Evolutionary conservation across 2,797 vertebrate genomes (phyloP), one percentile per base, ranked within the genome.

Genomic region (Avahi laniger): DNA sequence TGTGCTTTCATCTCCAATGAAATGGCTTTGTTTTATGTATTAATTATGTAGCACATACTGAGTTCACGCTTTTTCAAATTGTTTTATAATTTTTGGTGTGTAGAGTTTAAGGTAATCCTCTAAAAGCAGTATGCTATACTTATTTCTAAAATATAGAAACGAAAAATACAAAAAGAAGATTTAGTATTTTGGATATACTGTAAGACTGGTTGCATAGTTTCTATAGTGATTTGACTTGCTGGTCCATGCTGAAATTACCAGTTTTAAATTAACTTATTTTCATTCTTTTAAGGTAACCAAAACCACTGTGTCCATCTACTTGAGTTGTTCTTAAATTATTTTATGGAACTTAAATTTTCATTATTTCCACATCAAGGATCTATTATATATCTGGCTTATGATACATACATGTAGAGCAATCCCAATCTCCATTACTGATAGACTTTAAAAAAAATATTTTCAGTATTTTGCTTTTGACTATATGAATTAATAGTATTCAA

Each of bases 211-310:
- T 73, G 4, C 24, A 57, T n/a, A 67, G 20, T 48, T 94, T 94
- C 24, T 67, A 33, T 1, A n/a, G 0, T 85, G 12, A 81, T 63
- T 46, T 59, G 13, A 63, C 9, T 92, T 89, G 22, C 28, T 65
- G 2, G 13, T 73, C 50, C 82, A 59, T 59, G 10, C 4, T 52
- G 18, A 78, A 75, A 84, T 85, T 61, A 92, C 43, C 50, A 83
- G 13, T 24, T 90, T 91, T 91, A 92, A 35, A 70, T 82, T 79
- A 91, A 26, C 6, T 69, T 78, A 52, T 63, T 93, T 94, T 80
- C 17, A 94, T 48, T 70, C 46, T 2, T 59, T 85, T 83, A 35
- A 82, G 38, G 17, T 81, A 93, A 88, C 28, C 90, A 33, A 89
- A 89, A 38, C 0, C 2, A 18, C 17, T 48, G 52, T 43, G 5